These are phyloP conservation scores for Phalacrocorax brasilianus DNA, from an alignment of 2,113 vertebrate genomes.

Conservation along the genomic window DNA sequence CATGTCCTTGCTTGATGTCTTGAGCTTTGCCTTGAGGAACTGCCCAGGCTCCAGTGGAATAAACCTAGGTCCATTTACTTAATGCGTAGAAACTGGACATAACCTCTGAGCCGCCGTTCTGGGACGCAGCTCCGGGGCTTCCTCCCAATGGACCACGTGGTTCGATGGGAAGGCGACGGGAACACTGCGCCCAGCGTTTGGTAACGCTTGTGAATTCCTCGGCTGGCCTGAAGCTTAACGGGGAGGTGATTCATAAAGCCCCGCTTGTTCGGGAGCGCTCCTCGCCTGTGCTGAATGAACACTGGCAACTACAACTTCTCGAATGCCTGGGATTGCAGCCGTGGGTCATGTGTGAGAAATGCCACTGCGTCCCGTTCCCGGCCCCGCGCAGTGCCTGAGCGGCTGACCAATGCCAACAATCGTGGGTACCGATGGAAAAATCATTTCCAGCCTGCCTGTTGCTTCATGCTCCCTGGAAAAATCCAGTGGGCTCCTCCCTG, in stretches of 20 bases:
- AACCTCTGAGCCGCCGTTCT: neutral
- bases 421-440: constrained; percentile 22
- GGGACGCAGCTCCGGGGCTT: neutral
- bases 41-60: neutral
- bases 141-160: neutral
- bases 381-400: neutral
- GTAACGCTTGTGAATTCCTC: neutral
- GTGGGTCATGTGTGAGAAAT: neutral
- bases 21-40: neutral
- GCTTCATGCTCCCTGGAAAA: constrained; percentile 61
- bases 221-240: neutral
- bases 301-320: neutral
- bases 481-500: constrained; percentile 55
- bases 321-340: constrained; percentile 8
- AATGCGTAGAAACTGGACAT: neutral
- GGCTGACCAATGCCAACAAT: neutral
- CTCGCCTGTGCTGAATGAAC: neutral
- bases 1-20: neutral
- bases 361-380: neutral
- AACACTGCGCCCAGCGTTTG: neutral
- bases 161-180: neutral
- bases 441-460: constrained; percentile 56
- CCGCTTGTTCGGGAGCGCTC: constrained; percentile 16
- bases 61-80: neutral
- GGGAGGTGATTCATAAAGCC: constrained; percentile 40